Evolutionary conservation across 2,888 invertebrate genomes (phyloP), one percentile per base, ranked within the genome.

Genomic region (Lepidocyrtoides sp.): DNA sequence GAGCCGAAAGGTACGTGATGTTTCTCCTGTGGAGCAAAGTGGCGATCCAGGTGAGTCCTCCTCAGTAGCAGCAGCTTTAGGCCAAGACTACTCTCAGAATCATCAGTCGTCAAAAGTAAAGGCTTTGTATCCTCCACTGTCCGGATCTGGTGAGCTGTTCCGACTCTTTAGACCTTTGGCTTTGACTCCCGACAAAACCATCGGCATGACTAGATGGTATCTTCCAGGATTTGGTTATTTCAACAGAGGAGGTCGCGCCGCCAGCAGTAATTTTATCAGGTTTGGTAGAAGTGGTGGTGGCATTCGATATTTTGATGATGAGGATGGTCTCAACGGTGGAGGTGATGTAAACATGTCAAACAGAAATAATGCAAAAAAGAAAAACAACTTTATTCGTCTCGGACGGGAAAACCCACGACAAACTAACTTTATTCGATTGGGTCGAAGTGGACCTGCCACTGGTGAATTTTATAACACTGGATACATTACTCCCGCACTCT

Each of bases 321-420:
- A 86, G n/a, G 82, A 81, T 77, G 29, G 32, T 8, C 32, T 36
- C 36, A 51, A 54, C 29, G 87, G 44, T 4, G 72, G 57, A 1
- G 81, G 57, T 20, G 79, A 87, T 1, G 26, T 48, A 1, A 77
- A 29, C 51, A 51, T 82, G 69, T 14, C 81, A 0, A 81, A 44
- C 69, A 91, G 82, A 32, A 89, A 90, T 17, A 89, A 60, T 41
- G 86, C 88, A 12, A 93, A 91, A 60, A 94, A 94, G 83, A 94
- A 94, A 83, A 94, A 93, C 83, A 94, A 94, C 82, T 94, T 94
- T 82, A 94, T 94, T 91, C 93, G 94, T 57, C 92, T 94, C 4
- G 94, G 94, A 48, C 89, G 94, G 7, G 94, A 94, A 48, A 94
- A 94, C 66, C 93, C 93, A 29, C 72, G 94, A 51, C 91, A 91